Percentiles rank a stretch among this genome's conserved stretches.
phyloP scores from a whole-genome alignment of 1,140 invertebrate genomes.

The Choristoneura fumiferana region DNA sequence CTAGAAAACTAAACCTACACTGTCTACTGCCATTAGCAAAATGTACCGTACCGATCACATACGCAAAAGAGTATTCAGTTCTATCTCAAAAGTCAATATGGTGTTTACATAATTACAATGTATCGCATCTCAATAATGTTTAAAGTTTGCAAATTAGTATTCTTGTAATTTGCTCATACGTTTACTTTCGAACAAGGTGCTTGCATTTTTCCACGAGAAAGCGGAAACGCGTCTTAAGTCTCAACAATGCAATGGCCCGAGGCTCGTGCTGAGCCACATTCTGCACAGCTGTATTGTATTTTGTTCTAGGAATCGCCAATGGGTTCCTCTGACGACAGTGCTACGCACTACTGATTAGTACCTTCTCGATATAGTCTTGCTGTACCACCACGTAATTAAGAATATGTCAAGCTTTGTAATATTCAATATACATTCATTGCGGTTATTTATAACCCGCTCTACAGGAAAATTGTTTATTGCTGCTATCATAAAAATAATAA shows the following conservation, averaged over 20 bases:
- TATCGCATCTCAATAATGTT: too few species aligned
- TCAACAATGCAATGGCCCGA: constrained; percentile 61
- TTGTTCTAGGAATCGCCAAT: constrained; percentile 58
- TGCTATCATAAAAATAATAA: background rate
- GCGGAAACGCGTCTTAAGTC: constrained; percentile 73
- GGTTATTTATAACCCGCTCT: background rate
- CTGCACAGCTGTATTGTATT: constrained; percentile 60
- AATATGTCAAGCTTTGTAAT: too few species aligned
- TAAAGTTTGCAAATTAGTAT: constrained; percentile 32
- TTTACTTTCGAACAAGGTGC: constrained; percentile 70
- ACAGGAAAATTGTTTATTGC: background rate
- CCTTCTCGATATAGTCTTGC: too few species aligned
- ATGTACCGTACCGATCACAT: background rate
- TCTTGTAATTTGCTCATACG: constrained; percentile 55
- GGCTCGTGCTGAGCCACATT: constrained; percentile 63
- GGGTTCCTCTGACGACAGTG: constrained; percentile 15
- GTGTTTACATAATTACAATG: too few species aligned
- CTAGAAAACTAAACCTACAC: background rate
- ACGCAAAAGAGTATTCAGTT: too few species aligned
- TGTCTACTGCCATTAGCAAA: background rate
- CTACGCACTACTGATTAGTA: too few species aligned
- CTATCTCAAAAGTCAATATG: too few species aligned
- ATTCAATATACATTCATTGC: too few species aligned
- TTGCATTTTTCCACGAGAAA: constrained; percentile 76
- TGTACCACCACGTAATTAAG: too few species aligned